Percentiles rank a stretch among this genome's conserved stretches.
Conservation (phyloP, 2,888 invertebrate genomes). For the Lasius fuliginosus region DNA sequence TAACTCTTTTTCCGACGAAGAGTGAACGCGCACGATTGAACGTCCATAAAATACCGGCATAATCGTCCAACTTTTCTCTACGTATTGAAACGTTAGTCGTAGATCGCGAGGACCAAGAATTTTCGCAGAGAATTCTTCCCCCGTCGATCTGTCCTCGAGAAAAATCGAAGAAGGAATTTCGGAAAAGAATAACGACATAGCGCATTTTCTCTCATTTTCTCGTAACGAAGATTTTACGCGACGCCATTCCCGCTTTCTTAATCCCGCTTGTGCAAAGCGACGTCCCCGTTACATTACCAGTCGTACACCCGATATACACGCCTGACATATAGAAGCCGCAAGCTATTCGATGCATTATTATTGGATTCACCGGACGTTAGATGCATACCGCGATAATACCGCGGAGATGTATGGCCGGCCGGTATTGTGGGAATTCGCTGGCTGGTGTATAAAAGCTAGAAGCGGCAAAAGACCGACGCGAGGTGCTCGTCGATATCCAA, state of each 20-base stretch:
- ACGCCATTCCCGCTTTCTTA: not conserved
- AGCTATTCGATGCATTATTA: conserved; percentile 47
- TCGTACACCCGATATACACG: not conserved
- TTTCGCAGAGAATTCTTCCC: not conserved
- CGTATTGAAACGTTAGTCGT: not conserved
- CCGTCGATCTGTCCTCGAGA: not conserved
- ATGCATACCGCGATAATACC: conserved; percentile 46
- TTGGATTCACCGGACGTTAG: conserved; percentile 52
- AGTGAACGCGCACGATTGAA: conserved; percentile 20
- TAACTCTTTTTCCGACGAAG: not conserved
- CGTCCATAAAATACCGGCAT: not conserved
- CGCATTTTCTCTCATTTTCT: conserved; percentile 4
- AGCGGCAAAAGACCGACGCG: conserved; percentile 24
- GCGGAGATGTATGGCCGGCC: conserved; percentile 38
- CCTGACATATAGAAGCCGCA: not conserved
- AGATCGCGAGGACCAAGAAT: conserved; percentile 6
- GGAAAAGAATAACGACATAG: not conserved
- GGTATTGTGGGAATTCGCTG: conserved; percentile 53
- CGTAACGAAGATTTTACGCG: conserved; percentile 15
- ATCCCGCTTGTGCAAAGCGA: not conserved
- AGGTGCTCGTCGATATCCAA: conserved; percentile 46
- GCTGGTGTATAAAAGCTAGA: conserved; percentile 21
- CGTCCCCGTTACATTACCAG: conserved; percentile 7
- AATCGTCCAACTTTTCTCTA: not conserved
- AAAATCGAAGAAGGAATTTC: not conserved